phyloP scores from a whole-genome alignment of 2,888 invertebrate genomes.

The Phasia obesa region DNA sequence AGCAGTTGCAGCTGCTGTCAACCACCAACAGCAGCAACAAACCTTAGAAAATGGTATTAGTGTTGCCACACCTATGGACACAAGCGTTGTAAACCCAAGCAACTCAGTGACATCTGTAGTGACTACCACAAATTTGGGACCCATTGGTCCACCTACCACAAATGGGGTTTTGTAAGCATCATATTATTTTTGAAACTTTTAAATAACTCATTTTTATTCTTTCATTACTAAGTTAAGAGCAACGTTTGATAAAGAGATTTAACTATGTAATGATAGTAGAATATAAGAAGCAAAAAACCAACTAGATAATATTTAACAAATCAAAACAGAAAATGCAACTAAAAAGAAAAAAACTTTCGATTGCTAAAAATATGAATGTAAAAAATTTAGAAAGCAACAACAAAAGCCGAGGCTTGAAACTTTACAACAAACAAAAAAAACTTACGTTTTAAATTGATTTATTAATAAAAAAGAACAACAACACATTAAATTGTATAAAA shows the following conservation, averaged over 20 bases:
- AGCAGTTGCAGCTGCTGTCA: slow-evolving; percentile 34
- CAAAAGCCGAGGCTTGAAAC: background rate
- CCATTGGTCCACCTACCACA: slow-evolving; percentile 82
- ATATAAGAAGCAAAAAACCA: slow-evolving; percentile 37
- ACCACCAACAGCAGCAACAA: slow-evolving; percentile 50
- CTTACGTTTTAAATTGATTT: slow-evolving; percentile 42
- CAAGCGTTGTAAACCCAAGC: slow-evolving; percentile 68
- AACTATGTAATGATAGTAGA: slow-evolving; percentile 44
- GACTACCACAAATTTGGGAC: slow-evolving; percentile 79
- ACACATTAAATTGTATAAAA: slow-evolving; percentile 36
- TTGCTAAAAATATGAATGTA: background rate
- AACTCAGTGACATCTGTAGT: slow-evolving; percentile 73
- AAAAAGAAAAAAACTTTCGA: slow-evolving; percentile 22
- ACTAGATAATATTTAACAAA: slow-evolving; percentile 41
- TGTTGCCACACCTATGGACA: slow-evolving; percentile 68
- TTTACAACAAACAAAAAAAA: slow-evolving; percentile 25
- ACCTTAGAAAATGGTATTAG: slow-evolving; percentile 72
- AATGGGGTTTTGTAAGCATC: slow-evolving; percentile 81
- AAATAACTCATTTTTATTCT: slow-evolving; percentile 34
- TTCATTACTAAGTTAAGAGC: slow-evolving; percentile 35
- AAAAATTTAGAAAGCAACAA: background rate
- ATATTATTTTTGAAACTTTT: slow-evolving; percentile 30
- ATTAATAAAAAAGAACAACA: slow-evolving; percentile 27
- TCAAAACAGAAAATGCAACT: slow-evolving; percentile 4
- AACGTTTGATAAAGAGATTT: slow-evolving; percentile 33